A percentile compares a stretch with the other conserved stretches of the same genome.
Evolutionary conservation across 2,113 vertebrate genomes (phyloP).

Genomic region (Triplophysa siluroides): DNA sequence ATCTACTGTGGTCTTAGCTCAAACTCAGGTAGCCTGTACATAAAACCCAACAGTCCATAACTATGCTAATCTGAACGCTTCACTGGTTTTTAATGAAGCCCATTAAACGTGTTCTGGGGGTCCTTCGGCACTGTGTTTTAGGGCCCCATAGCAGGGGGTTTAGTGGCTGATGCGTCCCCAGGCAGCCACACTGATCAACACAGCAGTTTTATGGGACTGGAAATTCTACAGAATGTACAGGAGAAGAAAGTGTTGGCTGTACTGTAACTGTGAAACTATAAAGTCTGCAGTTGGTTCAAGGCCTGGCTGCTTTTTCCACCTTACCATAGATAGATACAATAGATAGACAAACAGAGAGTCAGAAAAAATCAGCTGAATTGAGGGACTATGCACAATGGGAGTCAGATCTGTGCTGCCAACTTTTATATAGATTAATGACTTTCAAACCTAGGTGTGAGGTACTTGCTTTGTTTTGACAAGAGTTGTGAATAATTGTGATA

Average conservation of each 20-base stretch:
- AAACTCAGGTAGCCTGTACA: constrained; percentile 45
- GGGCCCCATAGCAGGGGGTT: constrained; percentile 25
- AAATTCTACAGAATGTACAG: constrained; percentile 22
- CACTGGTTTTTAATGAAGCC: constrained; percentile 52
- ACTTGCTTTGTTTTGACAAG: constrained; percentile 39
- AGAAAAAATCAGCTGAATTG: constrained; percentile 1
- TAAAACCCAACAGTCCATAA: constrained; percentile 51
- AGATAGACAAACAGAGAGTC: background rate
- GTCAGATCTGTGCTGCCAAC: constrained; percentile 4
- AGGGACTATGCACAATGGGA: background rate
- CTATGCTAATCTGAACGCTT: constrained; percentile 55
- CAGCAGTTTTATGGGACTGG: constrained; percentile 32
- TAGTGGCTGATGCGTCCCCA: constrained; percentile 56
- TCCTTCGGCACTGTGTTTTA: constrained; percentile 32
- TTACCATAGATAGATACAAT: background rate
- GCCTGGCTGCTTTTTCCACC: no score
- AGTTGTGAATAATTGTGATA: constrained; percentile 36
- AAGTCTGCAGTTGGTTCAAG: background rate
- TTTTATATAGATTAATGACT: constrained; percentile 19
- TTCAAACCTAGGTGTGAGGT: constrained; percentile 36
- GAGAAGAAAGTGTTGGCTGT: constrained; percentile 12
- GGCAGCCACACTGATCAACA: constrained; percentile 46
- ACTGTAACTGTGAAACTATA: constrained; percentile 18
- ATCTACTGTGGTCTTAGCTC: constrained; percentile 23
- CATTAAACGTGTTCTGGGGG: constrained; percentile 46